Conservation (phyloP, 2,113 vertebrate genomes). For the Caloenas nicobarica region DNA sequence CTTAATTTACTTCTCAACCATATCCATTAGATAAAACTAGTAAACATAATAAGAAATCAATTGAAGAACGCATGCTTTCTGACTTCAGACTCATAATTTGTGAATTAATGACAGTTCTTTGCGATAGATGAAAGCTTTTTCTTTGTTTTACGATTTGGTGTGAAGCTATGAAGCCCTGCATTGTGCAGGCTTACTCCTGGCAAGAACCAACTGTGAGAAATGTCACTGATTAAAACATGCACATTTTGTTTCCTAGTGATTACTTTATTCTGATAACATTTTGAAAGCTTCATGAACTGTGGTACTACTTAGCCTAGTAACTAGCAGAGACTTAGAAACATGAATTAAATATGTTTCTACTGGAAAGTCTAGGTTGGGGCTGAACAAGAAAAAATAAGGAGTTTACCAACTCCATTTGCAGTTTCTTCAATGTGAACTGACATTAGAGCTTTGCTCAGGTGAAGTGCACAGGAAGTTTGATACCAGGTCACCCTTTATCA, state of each 20-base stretch:
- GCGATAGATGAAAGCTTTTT: background rate
- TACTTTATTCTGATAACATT: background rate
- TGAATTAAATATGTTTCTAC: background rate
- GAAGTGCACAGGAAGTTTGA: background rate
- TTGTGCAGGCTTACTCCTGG: background rate
- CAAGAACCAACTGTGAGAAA: background rate
- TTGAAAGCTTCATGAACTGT: slow-evolving; percentile 6
- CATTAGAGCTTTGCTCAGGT: background rate
- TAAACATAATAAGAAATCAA: background rate
- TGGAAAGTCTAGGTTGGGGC: background rate
- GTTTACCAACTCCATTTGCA: background rate
- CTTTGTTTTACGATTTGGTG: background rate
- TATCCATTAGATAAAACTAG: background rate
- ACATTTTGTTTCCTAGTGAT: background rate
- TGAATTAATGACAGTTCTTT: background rate
- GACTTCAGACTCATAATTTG: background rate
- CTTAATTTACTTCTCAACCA: background rate
- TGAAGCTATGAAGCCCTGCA: background rate
- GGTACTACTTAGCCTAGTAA: background rate
- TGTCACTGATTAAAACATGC: background rate
- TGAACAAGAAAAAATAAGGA: background rate
- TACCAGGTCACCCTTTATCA: background rate
- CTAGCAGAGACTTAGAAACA: background rate
- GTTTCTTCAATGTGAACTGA: background rate
- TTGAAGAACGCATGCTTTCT: background rate